phyloP scores from a whole-genome alignment of 2,797 vertebrate genomes.

The Denticeps clupeoides region DNA sequence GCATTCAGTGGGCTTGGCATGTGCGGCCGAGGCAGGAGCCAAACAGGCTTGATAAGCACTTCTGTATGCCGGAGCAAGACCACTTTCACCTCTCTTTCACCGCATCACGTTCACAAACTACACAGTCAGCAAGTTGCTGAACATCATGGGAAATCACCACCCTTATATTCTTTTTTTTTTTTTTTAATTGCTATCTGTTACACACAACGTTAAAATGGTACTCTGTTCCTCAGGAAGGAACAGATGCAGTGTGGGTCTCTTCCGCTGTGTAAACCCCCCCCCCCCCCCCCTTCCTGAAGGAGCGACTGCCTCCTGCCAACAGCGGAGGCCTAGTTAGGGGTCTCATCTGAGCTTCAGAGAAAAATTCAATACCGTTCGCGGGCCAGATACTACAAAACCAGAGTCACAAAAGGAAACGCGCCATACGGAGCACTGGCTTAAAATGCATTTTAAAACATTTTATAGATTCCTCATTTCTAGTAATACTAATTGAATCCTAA shows the following conservation, averaged over 20 bases:
- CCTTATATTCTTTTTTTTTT: too few relatives aligned
- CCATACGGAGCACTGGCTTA: not conserved
- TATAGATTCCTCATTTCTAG: too few relatives aligned
- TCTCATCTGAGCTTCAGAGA: constrained; percentile 25
- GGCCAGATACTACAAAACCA: constrained; percentile 14
- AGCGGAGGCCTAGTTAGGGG: constrained; percentile 55
- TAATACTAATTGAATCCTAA: too few relatives aligned
- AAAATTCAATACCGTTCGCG: constrained; percentile 29
- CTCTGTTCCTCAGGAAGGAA: constrained; percentile 17
- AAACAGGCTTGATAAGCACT: constrained; percentile 9
- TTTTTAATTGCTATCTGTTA: too few relatives aligned
- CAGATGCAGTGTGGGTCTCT: constrained; percentile 14
- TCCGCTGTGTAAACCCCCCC: constrained; percentile 32
- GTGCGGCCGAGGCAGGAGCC: not conserved
- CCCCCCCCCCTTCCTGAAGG: constrained; percentile 55
- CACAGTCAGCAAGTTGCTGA: too few relatives aligned
- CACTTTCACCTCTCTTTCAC: too few relatives aligned
- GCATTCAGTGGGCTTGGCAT: constrained; percentile 16
- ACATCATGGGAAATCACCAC: too few relatives aligned
- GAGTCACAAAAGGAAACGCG: constrained; percentile 19
- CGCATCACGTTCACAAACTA: too few relatives aligned
- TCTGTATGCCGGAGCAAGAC: too few relatives aligned
- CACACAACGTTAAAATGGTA: too few relatives aligned
- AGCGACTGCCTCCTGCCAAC: constrained; percentile 36
- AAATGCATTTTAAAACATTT: too few relatives aligned